Conservation (phyloP, 2,113 vertebrate species). For the Oncorhynchus keta region DNA sequence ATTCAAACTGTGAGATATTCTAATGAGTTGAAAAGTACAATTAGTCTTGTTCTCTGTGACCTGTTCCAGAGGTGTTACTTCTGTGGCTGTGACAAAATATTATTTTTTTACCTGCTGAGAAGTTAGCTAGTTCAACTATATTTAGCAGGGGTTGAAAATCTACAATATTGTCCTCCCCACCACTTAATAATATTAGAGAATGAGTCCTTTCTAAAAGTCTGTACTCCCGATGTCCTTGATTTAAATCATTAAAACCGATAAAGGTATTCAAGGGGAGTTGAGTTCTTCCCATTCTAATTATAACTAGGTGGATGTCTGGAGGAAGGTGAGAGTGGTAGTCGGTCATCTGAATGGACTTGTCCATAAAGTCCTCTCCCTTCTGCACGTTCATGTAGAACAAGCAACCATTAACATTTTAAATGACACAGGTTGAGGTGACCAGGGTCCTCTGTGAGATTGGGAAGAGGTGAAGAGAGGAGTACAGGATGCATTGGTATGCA, state of each 20-base stretch:
- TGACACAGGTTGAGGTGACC: conserved; percentile 22
- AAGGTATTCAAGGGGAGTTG: conserved; percentile 24
- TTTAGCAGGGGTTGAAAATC: conserved; percentile 17
- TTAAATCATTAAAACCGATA: conserved; percentile 32
- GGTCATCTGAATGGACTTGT: conserved; percentile 18
- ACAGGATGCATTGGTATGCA: conserved; percentile 35
- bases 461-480: not conserved
- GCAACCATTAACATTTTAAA: conserved; percentile 51
- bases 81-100: not conserved
- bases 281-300: conserved; percentile 36
- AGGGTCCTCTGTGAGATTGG: conserved; percentile 16
- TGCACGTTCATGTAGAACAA: conserved; percentile 16
- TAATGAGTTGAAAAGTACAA: not conserved
- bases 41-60: too few relatives aligned
- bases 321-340: conserved; percentile 16
- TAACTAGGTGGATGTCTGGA: conserved; percentile 19
- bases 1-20: not conserved
- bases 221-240: conserved; percentile 23
- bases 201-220: conserved; percentile 27
- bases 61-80: too few relatives aligned
- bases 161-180: conserved; percentile 20
- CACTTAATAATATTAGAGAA: conserved; percentile 33
- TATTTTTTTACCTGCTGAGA: conserved; percentile 37
- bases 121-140: conserved; percentile 10
- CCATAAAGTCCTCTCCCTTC: conserved; percentile 19